Conservation (phyloP, 2,113 vertebrate species). For the Holacanthus passer region DNA sequence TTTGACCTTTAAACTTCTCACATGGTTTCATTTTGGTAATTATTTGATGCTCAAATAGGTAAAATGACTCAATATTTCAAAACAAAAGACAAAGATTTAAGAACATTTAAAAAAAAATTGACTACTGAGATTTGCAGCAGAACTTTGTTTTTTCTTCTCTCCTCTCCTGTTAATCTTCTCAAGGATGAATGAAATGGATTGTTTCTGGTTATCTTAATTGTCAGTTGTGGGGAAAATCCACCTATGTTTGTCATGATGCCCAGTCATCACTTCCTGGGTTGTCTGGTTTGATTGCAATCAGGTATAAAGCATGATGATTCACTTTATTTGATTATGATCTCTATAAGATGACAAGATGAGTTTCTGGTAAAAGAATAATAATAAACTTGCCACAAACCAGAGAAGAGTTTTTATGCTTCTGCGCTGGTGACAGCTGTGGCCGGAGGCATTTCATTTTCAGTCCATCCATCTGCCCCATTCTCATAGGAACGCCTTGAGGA, state of each 20-base stretch:
- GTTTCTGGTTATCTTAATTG: background rate
- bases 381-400: background rate
- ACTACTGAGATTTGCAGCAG: too few relatives aligned
- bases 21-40: background rate
- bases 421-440: too few relatives aligned
- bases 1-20: background rate
- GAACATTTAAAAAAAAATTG: too few relatives aligned
- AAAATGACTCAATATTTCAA: background rate
- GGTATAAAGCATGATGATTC: background rate
- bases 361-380: background rate
- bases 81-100: too few relatives aligned
- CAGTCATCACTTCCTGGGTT: background rate
- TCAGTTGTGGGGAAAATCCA: slow-evolving; percentile 10
- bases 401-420: too few relatives aligned
- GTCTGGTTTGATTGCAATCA: background rate
- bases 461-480: too few relatives aligned
- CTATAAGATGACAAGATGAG: background rate
- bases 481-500: too few relatives aligned
- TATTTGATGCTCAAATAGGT: background rate
- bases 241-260: background rate
- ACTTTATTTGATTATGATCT: background rate
- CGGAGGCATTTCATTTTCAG: too few relatives aligned
- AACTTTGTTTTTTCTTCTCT: too few relatives aligned
- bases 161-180: too few relatives aligned
- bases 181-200: background rate